A percentile compares a stretch with the other conserved stretches of the same genome.
phyloP scores from a whole-genome alignment of 2,888 invertebrate genomes.

The Ochropleura plecta region DNA sequence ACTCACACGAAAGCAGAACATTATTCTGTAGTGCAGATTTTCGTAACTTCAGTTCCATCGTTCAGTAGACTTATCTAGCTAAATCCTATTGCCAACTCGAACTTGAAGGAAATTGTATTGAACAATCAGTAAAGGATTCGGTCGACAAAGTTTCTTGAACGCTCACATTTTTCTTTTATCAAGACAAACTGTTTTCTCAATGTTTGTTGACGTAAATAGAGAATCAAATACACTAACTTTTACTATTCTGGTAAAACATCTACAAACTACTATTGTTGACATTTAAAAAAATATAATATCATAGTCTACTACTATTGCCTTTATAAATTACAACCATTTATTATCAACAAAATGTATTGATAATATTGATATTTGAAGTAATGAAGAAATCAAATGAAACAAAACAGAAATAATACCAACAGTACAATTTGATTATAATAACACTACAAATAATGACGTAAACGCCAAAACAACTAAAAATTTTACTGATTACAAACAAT shows the following conservation, averaged over 20 bases:
- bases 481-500: constrained; percentile 21
- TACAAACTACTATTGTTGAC: no score
- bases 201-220: constrained; percentile 10
- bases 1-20: neutral
- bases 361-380: neutral
- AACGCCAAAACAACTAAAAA: neutral
- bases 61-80: constrained; percentile 42
- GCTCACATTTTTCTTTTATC: constrained; percentile 32
- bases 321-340: neutral
- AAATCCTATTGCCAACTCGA: constrained; percentile 35
- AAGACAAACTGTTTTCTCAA: constrained; percentile 37
- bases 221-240: constrained; percentile 15
- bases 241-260: neutral
- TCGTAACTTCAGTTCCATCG: constrained; percentile 8
- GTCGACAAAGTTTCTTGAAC: constrained; percentile 36
- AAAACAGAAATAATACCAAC: neutral
- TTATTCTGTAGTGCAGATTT: constrained; percentile 11
- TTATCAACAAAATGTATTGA: neutral
- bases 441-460: neutral
- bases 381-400: neutral
- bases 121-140: constrained; percentile 53
- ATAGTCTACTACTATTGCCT: neutral
- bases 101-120: constrained; percentile 51
- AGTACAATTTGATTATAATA: neutral
- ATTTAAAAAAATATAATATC: neutral